phyloP scores from a whole-genome alignment of 2,113 vertebrate genomes.

The Capra hircus region DNA sequence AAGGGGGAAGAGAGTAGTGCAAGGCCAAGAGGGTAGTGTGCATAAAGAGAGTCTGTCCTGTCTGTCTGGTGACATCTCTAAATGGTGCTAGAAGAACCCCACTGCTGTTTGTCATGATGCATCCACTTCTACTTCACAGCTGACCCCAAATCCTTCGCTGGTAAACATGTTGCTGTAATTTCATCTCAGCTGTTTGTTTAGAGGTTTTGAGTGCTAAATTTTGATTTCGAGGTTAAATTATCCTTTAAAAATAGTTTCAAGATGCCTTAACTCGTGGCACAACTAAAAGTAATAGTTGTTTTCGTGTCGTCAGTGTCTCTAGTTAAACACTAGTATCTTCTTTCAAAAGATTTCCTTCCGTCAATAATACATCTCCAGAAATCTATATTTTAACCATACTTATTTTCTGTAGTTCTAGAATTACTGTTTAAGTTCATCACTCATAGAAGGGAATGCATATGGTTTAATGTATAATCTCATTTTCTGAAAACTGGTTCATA shows the following conservation, averaged over 20 bases:
- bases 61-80: neutral
- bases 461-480: neutral
- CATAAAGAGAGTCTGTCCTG: neutral
- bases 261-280: neutral
- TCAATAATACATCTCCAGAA: neutral
- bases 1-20: neutral
- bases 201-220: slow-evolving; percentile 42
- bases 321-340: neutral
- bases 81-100: neutral
- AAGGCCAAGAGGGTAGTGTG: neutral
- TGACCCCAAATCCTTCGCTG: neutral
- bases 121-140: neutral
- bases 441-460: neutral
- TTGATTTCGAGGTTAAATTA: slow-evolving; percentile 9
- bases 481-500: neutral
- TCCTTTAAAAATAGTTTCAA: slow-evolving; percentile 41
- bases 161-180: neutral
- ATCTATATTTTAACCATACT: neutral
- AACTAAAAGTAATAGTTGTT: neutral
- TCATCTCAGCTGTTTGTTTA: slow-evolving; percentile 42
- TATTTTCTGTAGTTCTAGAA: neutral
- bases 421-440: neutral
- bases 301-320: neutral
- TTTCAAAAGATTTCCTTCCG: neutral
- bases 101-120: neutral